Base-by-base conservation (phyloP, 2,888 invertebrate species). In the Unio pictorum region DNA sequence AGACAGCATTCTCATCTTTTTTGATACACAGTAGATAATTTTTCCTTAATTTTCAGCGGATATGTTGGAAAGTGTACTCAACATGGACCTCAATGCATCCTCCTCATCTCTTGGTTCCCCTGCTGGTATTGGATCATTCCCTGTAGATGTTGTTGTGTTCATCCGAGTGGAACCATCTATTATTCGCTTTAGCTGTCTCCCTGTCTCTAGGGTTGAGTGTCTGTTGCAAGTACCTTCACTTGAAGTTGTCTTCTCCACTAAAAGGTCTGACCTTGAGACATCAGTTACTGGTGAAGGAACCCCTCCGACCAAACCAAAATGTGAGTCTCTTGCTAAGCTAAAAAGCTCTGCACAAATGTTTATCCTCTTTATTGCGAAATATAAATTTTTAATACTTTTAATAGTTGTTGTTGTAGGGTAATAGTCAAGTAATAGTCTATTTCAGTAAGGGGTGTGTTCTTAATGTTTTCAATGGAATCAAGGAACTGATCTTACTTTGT, bases 101-200 rank as follows among this genome's bases (percentile, higher is more conserved):
- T 83, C 84, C 55, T 76, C 76, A 20, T 85, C 87, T 11, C 78
- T 86, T 45, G 79, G 81, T 8, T 76, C 81, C 28, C 82, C 83
- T 64, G 84, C 77, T 66, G 82, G 76, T 64, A 84, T 78, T 64
- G 74, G 83, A 34, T 88, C 97, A 68, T 98, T 99, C 90, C 99
- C 99, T 0, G 98, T 99, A 0, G 99, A 99, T 91, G 98, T 99
- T 34, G 96, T 99, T 82, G 98, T 99, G 60, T 98, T 98, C 91
- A 96, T 99, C 91, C 96, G 97, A 90, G 98, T 99, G 94, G 97
- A 98, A 89, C 98, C 98, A 0, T 97, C 97, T 68, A 96, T 97
- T 0, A 96, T 98, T 91, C 92, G 98, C 72, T 99, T 99, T 91
- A 96, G 96, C 81, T 98, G 98, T 91, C 92, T 97, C 85, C 98